Percentiles rank a stretch among this genome's conserved stretches.
Evolutionary conservation across 2,113 vertebrate genomes (phyloP).

Genomic region (Brachypodius melanocephalos): DNA sequence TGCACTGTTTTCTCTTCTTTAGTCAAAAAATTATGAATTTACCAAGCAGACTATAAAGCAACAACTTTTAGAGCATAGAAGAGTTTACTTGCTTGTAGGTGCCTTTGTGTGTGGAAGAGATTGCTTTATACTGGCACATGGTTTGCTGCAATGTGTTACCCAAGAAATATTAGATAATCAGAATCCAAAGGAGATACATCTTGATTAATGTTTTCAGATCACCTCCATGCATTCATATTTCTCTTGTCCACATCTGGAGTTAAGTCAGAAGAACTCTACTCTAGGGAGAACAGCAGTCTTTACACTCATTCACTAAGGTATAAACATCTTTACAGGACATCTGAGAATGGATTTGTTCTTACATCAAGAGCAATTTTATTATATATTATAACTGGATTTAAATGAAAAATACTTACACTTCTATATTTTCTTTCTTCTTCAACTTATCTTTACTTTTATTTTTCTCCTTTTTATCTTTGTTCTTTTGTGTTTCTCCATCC

Average conservation of each 20-base stretch:
- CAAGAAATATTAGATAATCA: background rate
- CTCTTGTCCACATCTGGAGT: background rate
- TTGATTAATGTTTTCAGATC: background rate
- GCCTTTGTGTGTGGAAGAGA: background rate
- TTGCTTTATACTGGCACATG: background rate
- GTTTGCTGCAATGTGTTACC: background rate
- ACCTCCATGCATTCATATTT: background rate
- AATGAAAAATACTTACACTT: slow-evolving; percentile 71
- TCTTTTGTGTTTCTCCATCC: slow-evolving; percentile 71
- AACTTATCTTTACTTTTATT: slow-evolving; percentile 60
- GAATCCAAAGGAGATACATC: background rate
- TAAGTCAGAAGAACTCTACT: background rate
- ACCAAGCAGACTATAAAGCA: background rate
- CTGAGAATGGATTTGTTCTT: background rate
- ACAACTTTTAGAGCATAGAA: background rate
- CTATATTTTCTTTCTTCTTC: slow-evolving; percentile 74
- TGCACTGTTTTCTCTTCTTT: background rate
- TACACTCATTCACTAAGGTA: background rate
- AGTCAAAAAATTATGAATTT: background rate
- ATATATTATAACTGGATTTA: background rate
- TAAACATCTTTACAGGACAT: background rate
- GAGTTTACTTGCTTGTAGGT: background rate
- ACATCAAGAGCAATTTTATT: background rate
- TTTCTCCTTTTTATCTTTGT: slow-evolving; percentile 71
- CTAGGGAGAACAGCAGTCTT: background rate